A percentile compares a stretch with the other conserved stretches of the same genome.
These are phyloP conservation scores for human DNA, from an alignment of 2,113 vertebrate species.

Conservation along the genomic window GRCh38 chr7:51877501-51878000, in stretches of 20 bases:
- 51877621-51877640: background rate
- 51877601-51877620: background rate
- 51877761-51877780: background rate
- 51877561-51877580: background rate
- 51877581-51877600: background rate
- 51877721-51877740: background rate
- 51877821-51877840: background rate
- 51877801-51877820: background rate
- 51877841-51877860: background rate
- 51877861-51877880: fast-evolving
- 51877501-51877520: background rate
- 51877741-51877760: background rate
- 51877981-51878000: background rate
- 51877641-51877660: fast-evolving
- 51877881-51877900: background rate
- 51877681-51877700: background rate
- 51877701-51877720: fast-evolving
- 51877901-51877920: background rate
- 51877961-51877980: no score
- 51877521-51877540: fast-evolving
- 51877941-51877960: background rate
- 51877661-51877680: fast-evolving
- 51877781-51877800: background rate
- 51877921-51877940: background rate
- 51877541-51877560: no score